Base-by-base conservation (phyloP, 2,113 vertebrate species). In the Crotophaga sulcirostris region DNA sequence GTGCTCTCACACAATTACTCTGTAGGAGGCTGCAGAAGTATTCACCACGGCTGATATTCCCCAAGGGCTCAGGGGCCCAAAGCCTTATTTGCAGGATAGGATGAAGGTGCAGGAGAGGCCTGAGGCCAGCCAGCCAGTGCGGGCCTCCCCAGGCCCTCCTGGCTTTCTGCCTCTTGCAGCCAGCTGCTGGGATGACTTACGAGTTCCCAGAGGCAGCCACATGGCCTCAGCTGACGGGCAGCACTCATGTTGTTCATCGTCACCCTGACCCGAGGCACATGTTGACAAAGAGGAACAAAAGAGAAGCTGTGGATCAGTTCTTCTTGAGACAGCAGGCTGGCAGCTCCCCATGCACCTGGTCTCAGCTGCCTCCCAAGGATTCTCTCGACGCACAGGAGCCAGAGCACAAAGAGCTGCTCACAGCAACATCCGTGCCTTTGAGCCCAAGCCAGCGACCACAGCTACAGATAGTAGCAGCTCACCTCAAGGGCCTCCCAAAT, bases 241-340 rank as follows among this genome's bases (percentile, higher is more conserved):
- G 28, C 3, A 1, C 25, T 63, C 28, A 56, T 0, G 0, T 36
- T 54, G 47, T 21, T 52, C 29, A 29, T 23, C 34, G 56, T 66
- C 49, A 64, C 29, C 3, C 20, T 1, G 3, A 33, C 13, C 34
- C 49, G 29, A 17, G 55, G 49, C 34, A 83, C 14, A 68, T 60
- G 40, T 3, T 72, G 58, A 26, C 9, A 17, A 54, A 2, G 52
- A 13, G 16, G 44, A 94, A 58, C 20, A 28, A 51, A 21, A 40
- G 10, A 58, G 36, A 52, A 40, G 34, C 25, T 40, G 33, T 5
- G 3, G 26, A 72, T 59, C 26, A 34, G 24, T 34, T 82, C 66
- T 62, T 33, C 3, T 60, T 2, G 16, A 67, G 55, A 70, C 3
- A 13, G 11, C 31, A 69, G 34, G 33, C 59, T 82, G 69, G 36